These are phyloP conservation scores for Ophioninae sp. DNA, from an alignment of 2,888 invertebrate genomes.

Conservation along the genomic window DNA sequence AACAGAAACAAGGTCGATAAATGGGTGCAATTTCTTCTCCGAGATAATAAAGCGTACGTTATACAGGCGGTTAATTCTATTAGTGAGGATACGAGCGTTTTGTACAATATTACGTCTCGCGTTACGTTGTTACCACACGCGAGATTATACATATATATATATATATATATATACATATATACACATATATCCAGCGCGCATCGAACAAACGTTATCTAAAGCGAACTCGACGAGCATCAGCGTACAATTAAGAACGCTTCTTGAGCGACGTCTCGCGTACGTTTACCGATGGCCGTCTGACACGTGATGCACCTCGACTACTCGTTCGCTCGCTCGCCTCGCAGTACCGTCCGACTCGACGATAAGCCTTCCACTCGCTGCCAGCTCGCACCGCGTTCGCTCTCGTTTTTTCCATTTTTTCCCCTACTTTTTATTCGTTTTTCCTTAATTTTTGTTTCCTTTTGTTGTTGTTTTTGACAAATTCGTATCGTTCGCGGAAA, in stretches of 20 bases:
- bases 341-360: constrained; percentile 11
- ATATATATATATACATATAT: too few relatives aligned
- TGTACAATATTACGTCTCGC: constrained; percentile 5
- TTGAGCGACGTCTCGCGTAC: constrained; percentile 16
- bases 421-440: too few relatives aligned
- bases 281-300: constrained; percentile 44
- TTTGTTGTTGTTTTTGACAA: too few relatives aligned
- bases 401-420: too few relatives aligned
- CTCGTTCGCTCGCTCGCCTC: too few relatives aligned
- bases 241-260: constrained; percentile 48
- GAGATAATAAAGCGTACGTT: neutral
- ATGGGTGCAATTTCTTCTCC: too few relatives aligned
- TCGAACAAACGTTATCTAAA: neutral
- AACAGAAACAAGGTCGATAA: too few relatives aligned
- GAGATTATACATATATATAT: constrained; percentile 3
- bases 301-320: constrained; percentile 48
- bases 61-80: constrained; percentile 17
- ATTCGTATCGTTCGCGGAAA: too few relatives aligned
- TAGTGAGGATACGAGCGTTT: constrained; percentile 12
- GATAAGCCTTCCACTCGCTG: constrained; percentile 7
- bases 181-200: neutral
- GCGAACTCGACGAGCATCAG: constrained; percentile 6
- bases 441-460: too few relatives aligned
- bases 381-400: too few relatives aligned
- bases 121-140: constrained; percentile 40